A percentile compares a stretch with the other conserved stretches of the same genome.
phyloP scores from a whole-genome alignment of 2,888 invertebrate species.

The Nematopogon swammerdamellus region DNA sequence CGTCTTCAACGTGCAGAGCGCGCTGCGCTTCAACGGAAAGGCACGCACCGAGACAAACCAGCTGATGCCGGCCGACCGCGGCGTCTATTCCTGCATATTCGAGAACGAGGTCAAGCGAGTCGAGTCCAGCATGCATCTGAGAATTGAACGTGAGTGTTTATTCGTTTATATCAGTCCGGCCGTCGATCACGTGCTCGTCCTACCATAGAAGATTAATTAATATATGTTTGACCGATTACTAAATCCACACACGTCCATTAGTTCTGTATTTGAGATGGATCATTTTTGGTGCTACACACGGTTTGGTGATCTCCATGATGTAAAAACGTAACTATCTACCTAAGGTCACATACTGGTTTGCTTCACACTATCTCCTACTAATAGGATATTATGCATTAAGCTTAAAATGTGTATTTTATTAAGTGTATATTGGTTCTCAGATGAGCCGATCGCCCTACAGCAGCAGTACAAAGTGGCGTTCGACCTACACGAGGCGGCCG shows the following conservation, averaged over 20 bases:
- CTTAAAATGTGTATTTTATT: too few relatives aligned
- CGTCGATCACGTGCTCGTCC: neutral
- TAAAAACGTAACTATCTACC: too few relatives aligned
- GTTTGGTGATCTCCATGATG: too few relatives aligned
- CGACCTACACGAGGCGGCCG: slow-evolving; percentile 79
- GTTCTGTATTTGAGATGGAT: too few relatives aligned
- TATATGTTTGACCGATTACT: too few relatives aligned
- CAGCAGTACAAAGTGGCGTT: slow-evolving; percentile 87
- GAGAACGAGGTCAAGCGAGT: slow-evolving; percentile 87
- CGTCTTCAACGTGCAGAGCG: slow-evolving; percentile 80
- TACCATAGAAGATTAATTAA: too few relatives aligned
- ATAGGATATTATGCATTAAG: too few relatives aligned
- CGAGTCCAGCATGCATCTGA: slow-evolving; percentile 85
- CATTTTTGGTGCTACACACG: too few relatives aligned
- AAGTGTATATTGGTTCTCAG: slow-evolving; percentile 37
- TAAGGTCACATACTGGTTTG: too few relatives aligned
- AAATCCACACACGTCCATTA: too few relatives aligned
- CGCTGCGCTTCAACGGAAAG: slow-evolving; percentile 75
- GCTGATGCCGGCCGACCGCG: slow-evolving; percentile 79
- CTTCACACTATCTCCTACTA: too few relatives aligned
- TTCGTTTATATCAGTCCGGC: too few relatives aligned
- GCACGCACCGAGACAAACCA: slow-evolving; percentile 74
- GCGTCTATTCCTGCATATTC: slow-evolving; percentile 83
- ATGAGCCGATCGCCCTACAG: slow-evolving; percentile 82
- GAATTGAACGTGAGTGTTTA: slow-evolving; percentile 77